These are phyloP conservation scores for Nebria brevicollis DNA, from an alignment of 2,888 invertebrate genomes.

Conservation along the genomic window DNA sequence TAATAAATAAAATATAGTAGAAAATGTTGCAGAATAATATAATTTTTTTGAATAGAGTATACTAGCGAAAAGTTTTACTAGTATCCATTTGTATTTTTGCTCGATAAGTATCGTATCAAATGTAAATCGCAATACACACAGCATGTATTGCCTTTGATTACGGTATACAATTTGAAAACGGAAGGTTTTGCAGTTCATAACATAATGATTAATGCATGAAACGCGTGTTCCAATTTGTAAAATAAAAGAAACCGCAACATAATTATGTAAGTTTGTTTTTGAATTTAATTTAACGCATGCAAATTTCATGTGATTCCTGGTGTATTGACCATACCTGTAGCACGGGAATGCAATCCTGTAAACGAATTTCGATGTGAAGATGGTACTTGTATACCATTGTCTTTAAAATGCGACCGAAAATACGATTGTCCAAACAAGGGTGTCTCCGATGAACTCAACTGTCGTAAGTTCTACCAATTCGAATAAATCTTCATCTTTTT, in stretches of 20 bases:
- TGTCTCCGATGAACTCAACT: conserved; percentile 71
- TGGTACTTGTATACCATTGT: conserved; percentile 76
- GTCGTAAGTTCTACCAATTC: conserved; percentile 71
- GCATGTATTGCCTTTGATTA: conserved; percentile 27
- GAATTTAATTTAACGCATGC: conserved; percentile 47
- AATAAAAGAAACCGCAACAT: not conserved
- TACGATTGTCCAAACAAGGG: conserved; percentile 71
- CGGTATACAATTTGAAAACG: conserved; percentile 2
- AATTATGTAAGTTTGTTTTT: conserved; percentile 13
- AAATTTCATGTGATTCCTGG: conserved; percentile 46
- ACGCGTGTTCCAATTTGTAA: conserved; percentile 14
- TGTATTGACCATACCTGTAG: conserved; percentile 41
- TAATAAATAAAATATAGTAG: no score
- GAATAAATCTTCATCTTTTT: conserved; percentile 32
- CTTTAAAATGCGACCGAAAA: conserved; percentile 77
- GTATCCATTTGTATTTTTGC: not conserved
- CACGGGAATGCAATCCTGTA: conserved; percentile 51
- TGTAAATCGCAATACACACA: conserved; percentile 33
- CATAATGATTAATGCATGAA: conserved; percentile 40
- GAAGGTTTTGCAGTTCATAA: conserved; percentile 34
- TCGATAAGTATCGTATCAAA: conserved; percentile 19
- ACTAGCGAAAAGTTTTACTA: not conserved
- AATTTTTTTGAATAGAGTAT: no score
- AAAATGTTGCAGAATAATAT: no score
- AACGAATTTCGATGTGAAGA: conserved; percentile 75